A percentile compares a stretch with the other conserved stretches of the same genome.
These are phyloP conservation scores for Diploscapter pachys DNA, from an alignment of 1,140 invertebrate species.

Conservation along the genomic window DNA sequence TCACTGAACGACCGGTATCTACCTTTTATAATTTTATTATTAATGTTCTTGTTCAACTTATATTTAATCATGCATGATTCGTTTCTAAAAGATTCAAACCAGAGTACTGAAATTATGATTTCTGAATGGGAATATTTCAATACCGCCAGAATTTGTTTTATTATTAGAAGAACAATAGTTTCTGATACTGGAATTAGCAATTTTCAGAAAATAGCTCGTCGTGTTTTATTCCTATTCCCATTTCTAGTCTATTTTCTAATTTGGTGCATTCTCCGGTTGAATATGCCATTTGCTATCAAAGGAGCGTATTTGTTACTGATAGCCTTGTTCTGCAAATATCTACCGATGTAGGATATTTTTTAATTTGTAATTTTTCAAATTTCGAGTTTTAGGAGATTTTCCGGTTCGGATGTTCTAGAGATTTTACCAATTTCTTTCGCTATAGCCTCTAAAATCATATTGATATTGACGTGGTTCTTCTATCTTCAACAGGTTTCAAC, in stretches of 20 bases:
- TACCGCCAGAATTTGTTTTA: no score
- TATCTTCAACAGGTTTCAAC: conserved; percentile 19
- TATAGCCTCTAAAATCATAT: conserved; percentile 8
- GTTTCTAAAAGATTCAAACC: no score
- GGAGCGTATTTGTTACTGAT: no score
- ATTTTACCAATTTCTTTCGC: conserved; percentile 11
- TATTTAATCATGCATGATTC: no score
- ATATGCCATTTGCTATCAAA: no score
- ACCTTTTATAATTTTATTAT: no score
- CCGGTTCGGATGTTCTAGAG: conserved; percentile 2
- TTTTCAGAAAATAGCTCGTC: conserved; percentile 77
- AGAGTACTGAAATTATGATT: no score
- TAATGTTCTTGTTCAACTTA: no score
- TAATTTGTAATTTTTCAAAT: conserved; percentile 1
- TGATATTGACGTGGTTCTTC: conserved; percentile 21
- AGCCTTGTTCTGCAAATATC: no score
- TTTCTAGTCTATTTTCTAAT: conserved; percentile 79
- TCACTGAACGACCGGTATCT: conserved; percentile 67
- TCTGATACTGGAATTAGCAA: not conserved
- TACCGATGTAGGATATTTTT: not conserved
- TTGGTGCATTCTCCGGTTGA: no score
- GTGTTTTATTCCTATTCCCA: conserved; percentile 80
- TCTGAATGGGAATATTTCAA: no score
- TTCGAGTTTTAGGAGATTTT: conserved; percentile 22
- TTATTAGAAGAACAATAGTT: no score